These are phyloP conservation scores for Listrodromus nycthemerus DNA, from an alignment of 2,888 invertebrate species.

Conservation along the genomic window DNA sequence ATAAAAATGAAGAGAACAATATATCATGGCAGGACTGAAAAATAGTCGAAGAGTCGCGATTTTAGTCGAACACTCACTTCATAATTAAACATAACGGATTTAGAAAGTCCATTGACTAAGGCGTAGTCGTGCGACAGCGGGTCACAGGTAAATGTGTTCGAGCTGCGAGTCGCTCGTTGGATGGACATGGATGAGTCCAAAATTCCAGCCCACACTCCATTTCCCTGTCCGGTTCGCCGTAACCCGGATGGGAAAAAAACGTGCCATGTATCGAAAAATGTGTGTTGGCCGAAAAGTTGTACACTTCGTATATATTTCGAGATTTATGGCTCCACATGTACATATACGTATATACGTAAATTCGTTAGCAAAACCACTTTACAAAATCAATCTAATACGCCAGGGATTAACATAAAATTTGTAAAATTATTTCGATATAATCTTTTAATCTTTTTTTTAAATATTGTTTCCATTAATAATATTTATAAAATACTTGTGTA, in stretches of 20 bases:
- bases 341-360: no score
- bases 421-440: no score
- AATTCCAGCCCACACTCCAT: conserved; percentile 52
- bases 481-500: no score
- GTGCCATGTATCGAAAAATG: no score
- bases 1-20: neutral
- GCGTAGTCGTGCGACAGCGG: conserved; percentile 18
- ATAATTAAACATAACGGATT: conserved; percentile 80
- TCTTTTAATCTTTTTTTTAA: no score
- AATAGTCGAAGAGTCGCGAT: conserved; percentile 9
- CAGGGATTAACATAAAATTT: no score
- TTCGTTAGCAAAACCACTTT: no score
- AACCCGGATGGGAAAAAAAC: neutral
- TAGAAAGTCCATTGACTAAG: conserved; percentile 77
- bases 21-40: neutral
- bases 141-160: conserved; percentile 50
- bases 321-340: no score
- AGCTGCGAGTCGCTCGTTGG: conserved; percentile 35
- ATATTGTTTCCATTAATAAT: no score
- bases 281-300: no score
- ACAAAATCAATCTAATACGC: no score
- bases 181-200: conserved; percentile 22
- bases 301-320: no score
- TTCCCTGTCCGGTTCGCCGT: conserved; percentile 37
- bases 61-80: conserved; percentile 69